These are phyloP conservation scores for Acanthosepion pharaonis DNA, from an alignment of 2,888 invertebrate genomes.

Conservation along the genomic window DNA sequence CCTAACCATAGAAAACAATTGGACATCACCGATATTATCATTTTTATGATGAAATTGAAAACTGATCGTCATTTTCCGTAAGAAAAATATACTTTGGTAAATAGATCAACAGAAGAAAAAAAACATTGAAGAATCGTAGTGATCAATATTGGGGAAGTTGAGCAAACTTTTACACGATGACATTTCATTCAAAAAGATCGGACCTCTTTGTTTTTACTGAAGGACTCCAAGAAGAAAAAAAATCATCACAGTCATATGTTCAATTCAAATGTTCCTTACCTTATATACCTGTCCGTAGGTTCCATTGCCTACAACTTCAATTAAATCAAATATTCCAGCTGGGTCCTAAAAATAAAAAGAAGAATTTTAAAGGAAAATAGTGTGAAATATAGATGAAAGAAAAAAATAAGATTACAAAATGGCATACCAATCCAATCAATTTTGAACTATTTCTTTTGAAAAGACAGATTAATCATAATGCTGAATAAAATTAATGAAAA, in stretches of 20 bases:
- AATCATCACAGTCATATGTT: not conserved
- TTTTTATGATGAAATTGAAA: no score
- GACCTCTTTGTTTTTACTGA: not conserved
- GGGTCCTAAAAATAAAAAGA: slow-evolving; percentile 86
- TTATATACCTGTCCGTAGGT: slow-evolving; percentile 99
- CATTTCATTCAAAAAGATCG: not conserved
- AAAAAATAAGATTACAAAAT: not conserved
- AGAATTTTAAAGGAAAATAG: not conserved
- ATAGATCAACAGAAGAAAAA: no score
- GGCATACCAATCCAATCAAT: not conserved
- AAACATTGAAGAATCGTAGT: no score
- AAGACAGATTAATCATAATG: not conserved
- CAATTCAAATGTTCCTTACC: slow-evolving; percentile 78
- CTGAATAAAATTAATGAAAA: not conserved
- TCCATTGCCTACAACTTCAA: slow-evolving; percentile 99
- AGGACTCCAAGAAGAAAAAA: not conserved
- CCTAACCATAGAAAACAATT: not conserved
- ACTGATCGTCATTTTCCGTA: no score
- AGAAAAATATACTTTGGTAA: no score
- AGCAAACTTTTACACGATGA: not conserved
- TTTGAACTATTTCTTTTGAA: not conserved
- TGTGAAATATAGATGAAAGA: not conserved
- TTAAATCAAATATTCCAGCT: slow-evolving; percentile 99
- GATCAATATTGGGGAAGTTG: no score
- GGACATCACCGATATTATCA: not conserved